Evolutionary conservation across 2,888 invertebrate genomes (phyloP).

Genomic region (Xiphydria camelus): DNA sequence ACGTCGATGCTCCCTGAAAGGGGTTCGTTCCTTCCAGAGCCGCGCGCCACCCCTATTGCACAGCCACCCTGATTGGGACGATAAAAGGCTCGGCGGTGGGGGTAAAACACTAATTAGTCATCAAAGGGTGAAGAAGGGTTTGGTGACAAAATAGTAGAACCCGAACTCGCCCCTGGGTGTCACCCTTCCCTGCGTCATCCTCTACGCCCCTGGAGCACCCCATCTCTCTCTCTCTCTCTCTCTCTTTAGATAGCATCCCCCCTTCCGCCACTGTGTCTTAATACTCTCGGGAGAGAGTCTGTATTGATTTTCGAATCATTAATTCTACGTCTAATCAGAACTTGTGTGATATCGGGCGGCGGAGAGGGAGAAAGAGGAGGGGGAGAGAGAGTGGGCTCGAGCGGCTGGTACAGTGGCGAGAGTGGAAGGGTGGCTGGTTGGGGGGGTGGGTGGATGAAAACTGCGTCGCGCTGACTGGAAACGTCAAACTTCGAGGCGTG

Average conservation of each 20-base stretch:
- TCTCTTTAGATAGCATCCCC: conserved; percentile 32
- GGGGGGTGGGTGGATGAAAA: too few species aligned
- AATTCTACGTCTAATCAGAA: conserved; percentile 57
- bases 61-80: conserved; percentile 51
- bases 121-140: conserved; percentile 62
- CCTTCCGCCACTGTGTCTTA: conserved; percentile 40
- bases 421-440: conserved; percentile 19
- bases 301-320: conserved; percentile 59
- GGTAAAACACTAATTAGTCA: conserved; percentile 65
- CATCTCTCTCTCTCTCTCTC: conserved; percentile 18
- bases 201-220: conserved; percentile 1
- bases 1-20: conserved; percentile 48
- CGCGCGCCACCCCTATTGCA: conserved; percentile 22
- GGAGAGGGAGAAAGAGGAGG: conserved; percentile 29
- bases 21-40: conserved; percentile 41
- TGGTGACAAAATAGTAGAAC: conserved; percentile 56
- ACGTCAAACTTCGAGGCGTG: conserved; percentile 41
- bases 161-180: conserved; percentile 23
- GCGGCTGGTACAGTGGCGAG: conserved; percentile 16
- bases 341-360: conserved; percentile 39
- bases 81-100: conserved; percentile 45
- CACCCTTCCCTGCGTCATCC: conserved; percentile 16
- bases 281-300: conserved; percentile 42
- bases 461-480: conserved; percentile 38
- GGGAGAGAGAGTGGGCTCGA: neutral